Percentiles rank a stretch among this genome's conserved stretches.
phyloP scores from a whole-genome alignment of 2,797 vertebrate genomes.

The Hippopotamyrus pictus region DNA sequence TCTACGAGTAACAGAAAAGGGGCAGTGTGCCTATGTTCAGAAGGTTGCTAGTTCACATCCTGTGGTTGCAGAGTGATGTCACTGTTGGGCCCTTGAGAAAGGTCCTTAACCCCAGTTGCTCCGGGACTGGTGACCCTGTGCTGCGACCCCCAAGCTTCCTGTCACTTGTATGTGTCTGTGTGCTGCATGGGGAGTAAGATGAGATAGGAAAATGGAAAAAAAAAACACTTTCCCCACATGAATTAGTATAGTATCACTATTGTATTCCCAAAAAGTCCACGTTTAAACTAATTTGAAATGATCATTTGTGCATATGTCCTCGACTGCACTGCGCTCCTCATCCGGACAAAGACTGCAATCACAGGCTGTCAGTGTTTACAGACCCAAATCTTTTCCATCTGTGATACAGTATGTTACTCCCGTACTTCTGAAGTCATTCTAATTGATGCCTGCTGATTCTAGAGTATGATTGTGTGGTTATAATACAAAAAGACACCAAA shows the following conservation, averaged over 20 bases:
- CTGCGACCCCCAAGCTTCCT: neutral
- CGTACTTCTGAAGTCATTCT: neutral
- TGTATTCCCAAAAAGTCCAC: neutral
- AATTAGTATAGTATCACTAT: neutral
- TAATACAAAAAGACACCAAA: neutral
- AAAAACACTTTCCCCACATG: neutral
- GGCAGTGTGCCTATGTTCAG: neutral
- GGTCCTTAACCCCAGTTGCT: neutral
- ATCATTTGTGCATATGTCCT: neutral
- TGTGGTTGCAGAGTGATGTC: neutral
- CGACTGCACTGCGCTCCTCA: neutral
- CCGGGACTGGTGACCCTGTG: neutral
- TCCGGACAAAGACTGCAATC: neutral
- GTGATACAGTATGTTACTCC: neutral
- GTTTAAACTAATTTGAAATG: neutral
- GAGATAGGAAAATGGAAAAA: neutral
- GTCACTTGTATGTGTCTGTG: neutral
- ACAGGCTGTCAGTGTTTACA: neutral
- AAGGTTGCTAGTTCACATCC: neutral
- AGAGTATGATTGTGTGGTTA: neutral
- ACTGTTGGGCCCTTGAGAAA: neutral
- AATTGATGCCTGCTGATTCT: neutral
- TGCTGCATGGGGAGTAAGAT: neutral
- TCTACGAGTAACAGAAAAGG: neutral
- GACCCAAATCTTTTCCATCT: neutral